These are phyloP conservation scores for Leuciscus idus DNA, from an alignment of 2,113 vertebrate species.

Conservation along the genomic window DNA sequence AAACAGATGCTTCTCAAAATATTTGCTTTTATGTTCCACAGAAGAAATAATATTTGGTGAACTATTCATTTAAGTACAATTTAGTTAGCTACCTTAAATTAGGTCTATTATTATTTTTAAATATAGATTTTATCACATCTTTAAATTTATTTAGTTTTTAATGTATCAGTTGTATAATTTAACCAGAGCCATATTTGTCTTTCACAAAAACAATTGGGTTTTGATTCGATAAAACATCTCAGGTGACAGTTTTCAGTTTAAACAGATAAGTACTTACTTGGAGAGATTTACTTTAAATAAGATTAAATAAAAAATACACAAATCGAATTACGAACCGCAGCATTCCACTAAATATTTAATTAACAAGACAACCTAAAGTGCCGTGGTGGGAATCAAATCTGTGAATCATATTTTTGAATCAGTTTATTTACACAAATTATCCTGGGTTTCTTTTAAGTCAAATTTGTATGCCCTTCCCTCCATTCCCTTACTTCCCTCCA, in stretches of 20 bases:
- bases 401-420: no score
- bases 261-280: background rate
- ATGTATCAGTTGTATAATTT: background rate
- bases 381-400: no score
- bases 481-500: no score
- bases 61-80: background rate
- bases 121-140: no score
- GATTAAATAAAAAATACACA: background rate
- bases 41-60: background rate
- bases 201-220: background rate
- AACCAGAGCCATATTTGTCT: background rate
- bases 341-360: background rate
- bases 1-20: no score
- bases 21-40: no score
- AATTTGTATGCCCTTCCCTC: no score
- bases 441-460: no score
- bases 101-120: background rate
- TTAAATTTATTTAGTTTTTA: no score
- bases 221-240: background rate
- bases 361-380: background rate
- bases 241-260: background rate
- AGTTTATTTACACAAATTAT: no score
- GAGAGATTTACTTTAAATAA: background rate
- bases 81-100: background rate
- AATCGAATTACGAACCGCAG: background rate